Evolutionary conservation across 2,888 invertebrate genomes (phyloP).

Genomic region (Clitarchus hookeri): DNA sequence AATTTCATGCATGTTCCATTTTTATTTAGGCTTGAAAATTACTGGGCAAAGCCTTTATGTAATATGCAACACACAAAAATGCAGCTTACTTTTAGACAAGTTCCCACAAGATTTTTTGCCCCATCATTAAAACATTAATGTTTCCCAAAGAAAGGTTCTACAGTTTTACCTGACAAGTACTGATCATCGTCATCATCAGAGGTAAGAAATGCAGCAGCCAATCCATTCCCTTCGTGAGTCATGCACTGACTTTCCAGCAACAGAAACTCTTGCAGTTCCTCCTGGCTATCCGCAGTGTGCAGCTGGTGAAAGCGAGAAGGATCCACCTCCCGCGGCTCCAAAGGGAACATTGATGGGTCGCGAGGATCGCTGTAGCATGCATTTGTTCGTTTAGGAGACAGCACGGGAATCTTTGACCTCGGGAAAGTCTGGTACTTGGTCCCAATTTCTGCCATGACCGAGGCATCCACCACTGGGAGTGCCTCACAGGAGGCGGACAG

Average conservation of each 20-base stretch:
- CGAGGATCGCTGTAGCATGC: conserved; percentile 36
- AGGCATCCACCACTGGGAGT: conserved; percentile 29
- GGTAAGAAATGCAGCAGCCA: conserved; percentile 56
- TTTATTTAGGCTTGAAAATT: neutral
- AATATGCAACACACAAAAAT: neutral
- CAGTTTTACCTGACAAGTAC: conserved; percentile 41
- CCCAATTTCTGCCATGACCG: conserved; percentile 35
- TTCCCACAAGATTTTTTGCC: neutral
- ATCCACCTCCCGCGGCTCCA: conserved; percentile 64
- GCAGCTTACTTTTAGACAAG: neutral
- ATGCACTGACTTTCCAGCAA: conserved; percentile 64
- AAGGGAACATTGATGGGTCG: conserved; percentile 54
- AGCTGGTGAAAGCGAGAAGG: conserved; percentile 61
- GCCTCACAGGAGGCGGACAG: conserved; percentile 51
- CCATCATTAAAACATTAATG: neutral
- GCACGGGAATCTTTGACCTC: conserved; percentile 55
- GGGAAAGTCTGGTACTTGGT: conserved; percentile 58
- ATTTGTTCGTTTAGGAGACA: conserved; percentile 42
- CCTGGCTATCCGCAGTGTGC: conserved; percentile 64
- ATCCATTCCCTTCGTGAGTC: conserved; percentile 55
- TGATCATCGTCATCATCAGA: conserved; percentile 42
- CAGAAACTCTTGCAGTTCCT: conserved; percentile 66
- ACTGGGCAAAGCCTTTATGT: neutral
- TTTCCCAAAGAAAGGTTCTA: neutral
- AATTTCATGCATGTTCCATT: neutral